phyloP scores from a whole-genome alignment of 2,113 vertebrate genomes.

The Parotia lawesii region DNA sequence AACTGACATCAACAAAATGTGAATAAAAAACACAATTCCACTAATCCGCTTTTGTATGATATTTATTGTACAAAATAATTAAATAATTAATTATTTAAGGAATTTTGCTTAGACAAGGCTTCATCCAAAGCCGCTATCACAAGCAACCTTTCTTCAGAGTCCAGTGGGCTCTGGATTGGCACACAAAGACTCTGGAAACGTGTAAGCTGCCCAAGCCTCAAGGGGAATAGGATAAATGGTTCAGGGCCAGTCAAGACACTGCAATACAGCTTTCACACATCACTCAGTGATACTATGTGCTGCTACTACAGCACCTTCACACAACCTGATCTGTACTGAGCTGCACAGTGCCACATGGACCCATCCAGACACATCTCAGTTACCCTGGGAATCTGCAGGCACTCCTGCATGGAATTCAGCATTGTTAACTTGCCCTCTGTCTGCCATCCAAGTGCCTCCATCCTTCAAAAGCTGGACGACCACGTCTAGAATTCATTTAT shows the following conservation, averaged over 20 bases:
- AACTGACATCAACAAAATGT: background rate
- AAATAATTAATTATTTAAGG: background rate
- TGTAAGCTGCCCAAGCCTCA: background rate
- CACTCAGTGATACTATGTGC: rapidly evolving
- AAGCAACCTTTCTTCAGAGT: background rate
- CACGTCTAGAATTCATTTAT: background rate
- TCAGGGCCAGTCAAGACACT: background rate
- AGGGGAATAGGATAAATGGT: background rate
- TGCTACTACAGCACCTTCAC: background rate
- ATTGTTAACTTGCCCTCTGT: background rate
- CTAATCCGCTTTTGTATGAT: background rate
- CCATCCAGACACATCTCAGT: background rate
- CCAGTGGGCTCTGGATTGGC: background rate
- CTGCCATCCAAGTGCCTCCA: background rate
- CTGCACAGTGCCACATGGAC: rapidly evolving
- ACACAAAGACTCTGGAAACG: rapidly evolving
- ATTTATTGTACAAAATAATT: background rate
- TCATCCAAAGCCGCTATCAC: background rate
- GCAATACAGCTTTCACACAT: background rate
- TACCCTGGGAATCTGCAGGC: background rate
- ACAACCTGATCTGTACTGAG: background rate
- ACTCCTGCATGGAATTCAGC: background rate
- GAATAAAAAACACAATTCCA: background rate
- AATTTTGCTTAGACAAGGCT: background rate
- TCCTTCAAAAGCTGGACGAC: background rate